A percentile compares a stretch with the other conserved stretches of the same genome.
Conservation (phyloP, 2,888 invertebrate genomes). For the Ceramica pisi region DNA sequence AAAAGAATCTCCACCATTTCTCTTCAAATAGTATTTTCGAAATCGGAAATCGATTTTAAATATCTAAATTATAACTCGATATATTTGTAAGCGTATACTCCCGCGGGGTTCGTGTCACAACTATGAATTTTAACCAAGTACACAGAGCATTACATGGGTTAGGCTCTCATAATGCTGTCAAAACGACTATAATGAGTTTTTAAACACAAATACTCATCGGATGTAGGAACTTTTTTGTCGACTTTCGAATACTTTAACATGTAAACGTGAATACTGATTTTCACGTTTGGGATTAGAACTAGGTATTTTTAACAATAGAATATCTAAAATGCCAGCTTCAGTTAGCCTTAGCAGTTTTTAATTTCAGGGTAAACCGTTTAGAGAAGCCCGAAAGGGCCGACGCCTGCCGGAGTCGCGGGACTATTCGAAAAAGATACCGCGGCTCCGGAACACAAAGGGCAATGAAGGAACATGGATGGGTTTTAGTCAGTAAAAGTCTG, state of each 20-base stretch:
- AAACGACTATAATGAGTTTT: conserved; percentile 59
- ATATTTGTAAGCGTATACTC: conserved; percentile 49
- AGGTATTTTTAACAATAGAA: background rate
- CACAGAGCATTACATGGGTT: conserved; percentile 38
- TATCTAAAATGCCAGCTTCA: too few relatives aligned
- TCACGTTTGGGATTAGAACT: background rate
- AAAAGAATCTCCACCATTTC: conserved; percentile 25
- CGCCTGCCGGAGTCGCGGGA: too few relatives aligned
- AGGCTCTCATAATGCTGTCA: conserved; percentile 64
- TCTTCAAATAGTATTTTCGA: conserved; percentile 31
- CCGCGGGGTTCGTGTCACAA: conserved; percentile 58
- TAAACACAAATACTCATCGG: conserved; percentile 55
- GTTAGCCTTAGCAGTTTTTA: too few relatives aligned
- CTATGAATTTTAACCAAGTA: conserved; percentile 62
- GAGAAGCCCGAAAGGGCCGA: too few relatives aligned
- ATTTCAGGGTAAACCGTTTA: too few relatives aligned
- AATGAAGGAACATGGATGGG: too few relatives aligned
- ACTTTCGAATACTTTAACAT: conserved; percentile 3
- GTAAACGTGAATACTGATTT: conserved; percentile 23
- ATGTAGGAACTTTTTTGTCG: conserved; percentile 23
- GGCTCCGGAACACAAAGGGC: too few relatives aligned
- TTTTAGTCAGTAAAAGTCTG: too few relatives aligned
- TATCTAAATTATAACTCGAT: conserved; percentile 65
- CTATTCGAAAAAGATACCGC: too few relatives aligned
- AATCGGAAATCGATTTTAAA: conserved; percentile 60